A percentile compares a stretch with the other conserved stretches of the same genome.
These are phyloP conservation scores for Crossaster papposus DNA, from an alignment of 53 echinoderm and acorn worm species.

Conservation along the genomic window DNA sequence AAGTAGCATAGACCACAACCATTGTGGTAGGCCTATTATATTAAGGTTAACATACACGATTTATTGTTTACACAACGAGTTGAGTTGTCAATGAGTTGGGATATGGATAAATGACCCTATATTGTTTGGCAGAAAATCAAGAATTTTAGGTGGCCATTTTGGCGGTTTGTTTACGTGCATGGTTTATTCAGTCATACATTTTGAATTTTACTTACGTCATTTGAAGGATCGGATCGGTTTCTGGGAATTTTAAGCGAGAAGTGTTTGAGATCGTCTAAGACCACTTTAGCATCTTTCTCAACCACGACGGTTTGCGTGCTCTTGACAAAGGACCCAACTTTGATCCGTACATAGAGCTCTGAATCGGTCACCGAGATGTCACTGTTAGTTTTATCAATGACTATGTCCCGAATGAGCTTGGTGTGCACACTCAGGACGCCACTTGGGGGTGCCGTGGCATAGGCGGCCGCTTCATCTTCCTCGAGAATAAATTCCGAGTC, in stretches of 20 bases:
- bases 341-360: slow-evolving; percentile 81
- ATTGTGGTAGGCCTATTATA: no score
- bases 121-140: no score
- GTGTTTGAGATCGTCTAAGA: slow-evolving; percentile 84
- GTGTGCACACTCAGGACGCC: slow-evolving; percentile 68
- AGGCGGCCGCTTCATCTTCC: slow-evolving; percentile 26
- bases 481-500: slow-evolving; percentile 5
- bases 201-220: slow-evolving; percentile 14
- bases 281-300: slow-evolving; percentile 19
- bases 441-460: slow-evolving; percentile 46
- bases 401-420: slow-evolving; percentile 50
- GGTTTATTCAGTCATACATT: no score
- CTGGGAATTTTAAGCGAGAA: slow-evolving; percentile 74
- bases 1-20: no score
- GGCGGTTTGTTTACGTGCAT: no score
- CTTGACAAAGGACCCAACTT: slow-evolving; percentile 76
- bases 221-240: slow-evolving; percentile 49
- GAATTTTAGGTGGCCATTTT: no score
- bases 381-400: slow-evolving; percentile 45
- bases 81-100: no score
- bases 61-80: no score
- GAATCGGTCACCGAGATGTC: slow-evolving; percentile 62
- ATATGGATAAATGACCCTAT: no score
- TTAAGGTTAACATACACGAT: no score
- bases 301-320: slow-evolving; percentile 59